Evolutionary conservation across 2,888 invertebrate genomes (phyloP).

Genomic region (Erpobdella octoculata): DNA sequence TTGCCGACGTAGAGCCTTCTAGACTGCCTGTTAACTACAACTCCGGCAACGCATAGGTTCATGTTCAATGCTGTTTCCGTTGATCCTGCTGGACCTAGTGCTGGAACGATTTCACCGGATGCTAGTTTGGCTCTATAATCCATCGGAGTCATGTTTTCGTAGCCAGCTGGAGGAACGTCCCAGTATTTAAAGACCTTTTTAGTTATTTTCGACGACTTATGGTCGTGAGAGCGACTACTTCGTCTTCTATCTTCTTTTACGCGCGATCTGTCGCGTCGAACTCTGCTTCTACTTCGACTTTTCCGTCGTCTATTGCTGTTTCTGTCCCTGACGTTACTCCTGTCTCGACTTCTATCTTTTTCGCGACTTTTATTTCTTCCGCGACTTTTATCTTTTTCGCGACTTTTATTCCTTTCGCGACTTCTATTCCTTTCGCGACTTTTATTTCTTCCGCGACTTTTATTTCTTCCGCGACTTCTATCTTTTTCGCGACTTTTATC

Average conservation of each 20-base stretch:
- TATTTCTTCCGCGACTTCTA: too few species aligned
- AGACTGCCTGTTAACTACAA: constrained; percentile 85
- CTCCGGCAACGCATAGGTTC: constrained; percentile 93
- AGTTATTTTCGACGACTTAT: constrained; percentile 29
- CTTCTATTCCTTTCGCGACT: too few species aligned
- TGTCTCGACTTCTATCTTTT: background rate
- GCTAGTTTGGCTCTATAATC: constrained; percentile 72
- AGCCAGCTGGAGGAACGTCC: constrained; percentile 96
- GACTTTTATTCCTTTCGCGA: background rate
- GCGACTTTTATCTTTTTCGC: background rate
- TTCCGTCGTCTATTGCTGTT: background rate
- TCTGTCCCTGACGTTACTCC: constrained; percentile 11
- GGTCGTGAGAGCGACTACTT: constrained; percentile 11
- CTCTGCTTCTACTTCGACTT: background rate
- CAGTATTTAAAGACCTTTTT: constrained; percentile 64
- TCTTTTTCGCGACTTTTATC: too few species aligned
- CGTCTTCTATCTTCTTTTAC: constrained; percentile 8
- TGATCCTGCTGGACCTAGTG: constrained; percentile 34
- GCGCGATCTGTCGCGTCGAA: background rate
- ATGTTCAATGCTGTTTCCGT: constrained; percentile 52
- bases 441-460: too few species aligned
- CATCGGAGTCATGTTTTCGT: constrained; percentile 92
- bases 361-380: background rate
- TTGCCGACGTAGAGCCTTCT: constrained; percentile 84
- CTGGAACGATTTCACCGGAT: constrained; percentile 54